Evolutionary conservation across 2,888 invertebrate genomes (phyloP), one percentile per base, ranked within the genome.

Genomic region (Acleris literana): DNA sequence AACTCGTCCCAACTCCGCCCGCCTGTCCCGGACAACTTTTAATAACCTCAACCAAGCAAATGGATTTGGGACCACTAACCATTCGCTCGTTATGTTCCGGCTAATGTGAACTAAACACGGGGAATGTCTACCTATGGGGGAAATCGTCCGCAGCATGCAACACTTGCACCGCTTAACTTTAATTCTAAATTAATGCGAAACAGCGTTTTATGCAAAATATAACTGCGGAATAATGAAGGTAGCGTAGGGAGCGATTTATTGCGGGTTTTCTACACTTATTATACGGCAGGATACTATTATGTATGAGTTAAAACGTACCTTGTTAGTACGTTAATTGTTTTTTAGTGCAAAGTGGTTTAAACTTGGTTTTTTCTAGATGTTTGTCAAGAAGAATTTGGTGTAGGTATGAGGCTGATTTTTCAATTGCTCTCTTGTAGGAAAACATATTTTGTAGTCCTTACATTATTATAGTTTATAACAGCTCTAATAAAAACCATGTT

Each of bases 11-110:
- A 85, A 86, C 85, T 85, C 79, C 85, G 85, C 82, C 85, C 85
- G 86, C 80, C 81, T 80, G 76, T 74, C 77, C 79, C 86, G 62
- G 55, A 88, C 90, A 90, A 91, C 83, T 91, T 92, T 90, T 90
- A 90, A 90, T 90, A 90, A 90, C 90, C 87, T 84, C 77, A 87
- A 87, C 86, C 85, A 83, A 80, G 83, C 82, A 91, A 90, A 90
- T 90, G 88, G 89, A 88, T 70, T 64, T 63, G 68, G 69, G 64
- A 44, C 52, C 57, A 57, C 63, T 62, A 63, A 72, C 75, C 72
- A 74, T 56, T 74, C 74, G 76, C 76, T 83, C 80, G 78, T 78
- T 80, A 82, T 74, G 71, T 80, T 83, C 77, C 29, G 48, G 61
- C 52, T 62, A 57, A 22, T 52, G 39, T 46, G 17, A 46, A 17